Base-by-base conservation (phyloP, 2,113 vertebrate genomes). In the Labeo rohita region DNA sequence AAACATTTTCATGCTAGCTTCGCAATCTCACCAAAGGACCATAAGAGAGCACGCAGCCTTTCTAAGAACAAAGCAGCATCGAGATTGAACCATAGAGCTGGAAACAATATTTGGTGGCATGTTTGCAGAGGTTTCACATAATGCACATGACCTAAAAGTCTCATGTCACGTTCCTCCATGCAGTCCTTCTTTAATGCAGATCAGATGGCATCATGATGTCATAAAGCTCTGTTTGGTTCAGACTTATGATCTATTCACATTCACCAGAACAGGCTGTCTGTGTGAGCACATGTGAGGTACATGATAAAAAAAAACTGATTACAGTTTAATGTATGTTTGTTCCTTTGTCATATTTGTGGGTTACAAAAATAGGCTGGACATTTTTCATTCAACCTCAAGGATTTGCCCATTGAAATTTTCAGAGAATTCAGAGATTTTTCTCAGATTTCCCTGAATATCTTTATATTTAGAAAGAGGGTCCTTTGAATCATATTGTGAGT, bases 1-100 rank as follows among this genome's bases (percentile, higher is more conserved):
- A 28, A 66, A 86, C 72, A 86, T 84, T 82, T 76, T 84, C 50
- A 77, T 4, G n/a, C 80, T 72, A 83, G 84, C 77, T 72, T 75
- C 23, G 52, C 34, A 80, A 61, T 21, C 6, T 18, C 36, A 72
- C 45, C 15, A 23, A 52, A 4, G 54, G 28, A 83, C 65, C 15
- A 43, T 16, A 68, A 45, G 11, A 47, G 43, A 36, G 52, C 80
- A 34, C 45, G 23, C 47, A 34, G 47, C 12, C 8, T 16, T 52
- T 34, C 49, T 77, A 77, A 50, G 23, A 34, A 21, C 11, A 63
- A 81, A 66, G 59, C 36, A 81, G 11, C 13, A 65, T 28, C 79
- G 10, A 47, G 79, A 23, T n/a, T 66, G 61, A 50, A 82, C 45
- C 8, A 34, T 34, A 63, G 39, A 80, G 78, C 21, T 63, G 8